These are phyloP conservation scores for Porites divaricata DNA, from an alignment of 92 coral and sea anemone genomes.

Conservation along the genomic window DNA sequence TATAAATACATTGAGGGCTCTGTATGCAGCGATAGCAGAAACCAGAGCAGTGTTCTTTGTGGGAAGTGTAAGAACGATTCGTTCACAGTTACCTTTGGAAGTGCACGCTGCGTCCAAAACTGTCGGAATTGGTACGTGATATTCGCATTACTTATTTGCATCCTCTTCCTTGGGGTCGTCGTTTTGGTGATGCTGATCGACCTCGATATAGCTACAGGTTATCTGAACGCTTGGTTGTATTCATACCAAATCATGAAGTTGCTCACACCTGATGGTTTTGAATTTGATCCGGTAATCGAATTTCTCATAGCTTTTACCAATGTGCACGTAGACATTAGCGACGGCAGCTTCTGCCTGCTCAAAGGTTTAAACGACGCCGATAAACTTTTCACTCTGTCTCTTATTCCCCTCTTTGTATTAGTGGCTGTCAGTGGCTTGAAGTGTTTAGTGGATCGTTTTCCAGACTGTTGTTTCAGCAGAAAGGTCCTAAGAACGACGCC, in stretches of 20 bases:
- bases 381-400: constrained; percentile 73
- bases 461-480: constrained; percentile 80
- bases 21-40: constrained; percentile 55
- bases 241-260: constrained; percentile 88
- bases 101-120: constrained; percentile 57
- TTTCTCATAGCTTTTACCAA: constrained; percentile 79
- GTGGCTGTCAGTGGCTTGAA: constrained; percentile 64
- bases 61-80: constrained; percentile 72
- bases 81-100: constrained; percentile 68
- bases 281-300: constrained; percentile 66
- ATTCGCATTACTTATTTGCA: constrained; percentile 52
- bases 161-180: constrained; percentile 63
- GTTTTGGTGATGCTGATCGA: constrained; percentile 74
- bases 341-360: constrained; percentile 58
- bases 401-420: constrained; percentile 76
- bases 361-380: constrained; percentile 78
- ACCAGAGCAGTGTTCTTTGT: constrained; percentile 77
- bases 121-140: constrained; percentile 74
- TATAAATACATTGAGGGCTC: constrained; percentile 32
- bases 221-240: constrained; percentile 95
- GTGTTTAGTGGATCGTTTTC: constrained; percentile 68
- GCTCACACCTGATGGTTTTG: constrained; percentile 61
- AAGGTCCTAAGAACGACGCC: constrained; percentile 37
- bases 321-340: constrained; percentile 51
- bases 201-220: constrained; percentile 86